Evolutionary conservation across 2,797 vertebrate species (phyloP), one percentile per base, ranked within the genome.

Genomic region (Taenioides sp.): DNA sequence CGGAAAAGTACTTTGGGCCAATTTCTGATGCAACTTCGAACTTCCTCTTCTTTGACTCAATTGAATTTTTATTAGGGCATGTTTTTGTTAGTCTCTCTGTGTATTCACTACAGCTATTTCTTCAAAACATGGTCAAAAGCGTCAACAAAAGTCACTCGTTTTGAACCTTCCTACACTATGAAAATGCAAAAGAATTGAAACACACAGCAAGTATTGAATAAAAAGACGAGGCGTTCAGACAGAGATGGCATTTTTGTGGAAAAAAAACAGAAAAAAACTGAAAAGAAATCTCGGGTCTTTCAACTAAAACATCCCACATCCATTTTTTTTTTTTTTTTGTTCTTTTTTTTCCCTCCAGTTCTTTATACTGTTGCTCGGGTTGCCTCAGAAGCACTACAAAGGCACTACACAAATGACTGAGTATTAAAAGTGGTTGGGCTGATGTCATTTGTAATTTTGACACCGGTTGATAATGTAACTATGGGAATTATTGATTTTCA

Each of bases 131-230:
- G 5, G 25, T 57, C 63, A 17, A 50, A 66, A n/a, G 67, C 28
- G 65, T 18, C 27, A 25, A 27, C 63, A 49, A 27, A 49, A 28
- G 58, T 17, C 25, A 57, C 69, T 49, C 73, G 68, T 81, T 66
- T n/a, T 25, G 43, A 5, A 52, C 54, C 63, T 34, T 70, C 60
- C 65, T 50, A 23, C 55, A 73, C 54, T 54, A 57, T 22, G 11
- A 76, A 28, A 52, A 57, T 57, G 22, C 23, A 18, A 22, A 71
- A 27, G 68, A 23, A 64, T 31, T 71, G 74, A 74, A 78, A 57
- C 50, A 57, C 27, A 70, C 47, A 65, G 52, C 49, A 62, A 77
- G 70, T 59, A 71, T 31, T 61, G 65, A 57, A 34, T 20, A 69
- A 71, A 60, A 57, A 18, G 27, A 22, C 34, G 7, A 68, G 49